A percentile compares a stretch with the other conserved stretches of the same genome.
phyloP scores from a whole-genome alignment of 2,797 vertebrate genomes.

The Micromesistius poutassou region DNA sequence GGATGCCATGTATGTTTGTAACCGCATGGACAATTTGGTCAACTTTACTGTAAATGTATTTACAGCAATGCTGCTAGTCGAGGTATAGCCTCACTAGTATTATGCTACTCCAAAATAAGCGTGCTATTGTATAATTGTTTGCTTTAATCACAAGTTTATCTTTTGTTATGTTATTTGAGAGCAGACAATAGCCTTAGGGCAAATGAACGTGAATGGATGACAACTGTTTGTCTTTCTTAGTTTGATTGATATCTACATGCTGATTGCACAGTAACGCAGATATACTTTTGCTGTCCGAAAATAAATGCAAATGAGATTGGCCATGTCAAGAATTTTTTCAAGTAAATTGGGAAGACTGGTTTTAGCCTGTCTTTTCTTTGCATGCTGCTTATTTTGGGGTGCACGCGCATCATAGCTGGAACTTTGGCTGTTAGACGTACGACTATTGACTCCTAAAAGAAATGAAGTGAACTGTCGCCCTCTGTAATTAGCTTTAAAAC shows the following conservation, averaged over 20 bases:
- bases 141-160: slow-evolving; percentile 6
- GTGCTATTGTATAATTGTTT: not conserved
- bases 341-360: not conserved
- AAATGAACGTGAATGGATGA: not conserved
- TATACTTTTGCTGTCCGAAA: slow-evolving; percentile 11
- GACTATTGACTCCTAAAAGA: not conserved
- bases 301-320: slow-evolving; percentile 9
- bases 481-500: slow-evolving; percentile 9
- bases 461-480: not conserved
- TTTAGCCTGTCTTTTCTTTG: not conserved
- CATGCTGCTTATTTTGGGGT: not conserved
- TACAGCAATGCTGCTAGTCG: slow-evolving; percentile 48
- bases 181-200: not conserved
- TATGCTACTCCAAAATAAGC: slow-evolving; percentile 9
- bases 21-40: slow-evolving; percentile 23
- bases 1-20: slow-evolving; percentile 14
- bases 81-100: slow-evolving; percentile 22
- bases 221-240: not conserved
- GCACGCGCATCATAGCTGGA: not conserved
- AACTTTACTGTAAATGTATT: slow-evolving; percentile 36
- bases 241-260: not conserved
- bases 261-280: not conserved
- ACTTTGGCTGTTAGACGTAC: not conserved
- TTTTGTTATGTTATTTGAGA: slow-evolving; percentile 5
- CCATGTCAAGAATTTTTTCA: not conserved